Evolutionary conservation across 2,797 vertebrate genomes (phyloP).

Genomic region (Crossoptilon crossoptilon): DNA sequence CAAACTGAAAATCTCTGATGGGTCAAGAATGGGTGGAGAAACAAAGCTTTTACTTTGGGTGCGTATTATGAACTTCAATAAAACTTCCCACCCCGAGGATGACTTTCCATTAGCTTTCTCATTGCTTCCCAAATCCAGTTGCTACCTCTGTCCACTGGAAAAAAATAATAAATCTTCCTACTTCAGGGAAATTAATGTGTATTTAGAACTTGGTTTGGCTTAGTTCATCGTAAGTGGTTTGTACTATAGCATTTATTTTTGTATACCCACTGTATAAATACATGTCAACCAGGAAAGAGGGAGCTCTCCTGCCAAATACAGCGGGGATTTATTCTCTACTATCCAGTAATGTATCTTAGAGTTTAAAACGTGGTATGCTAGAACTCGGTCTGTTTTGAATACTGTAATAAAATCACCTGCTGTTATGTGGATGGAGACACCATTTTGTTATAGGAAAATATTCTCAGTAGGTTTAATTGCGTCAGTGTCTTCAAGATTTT

Average conservation of each 20-base stretch:
- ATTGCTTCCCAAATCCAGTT: slow-evolving; percentile 10
- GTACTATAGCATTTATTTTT: slow-evolving; percentile 46
- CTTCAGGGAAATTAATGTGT: slow-evolving; percentile 30
- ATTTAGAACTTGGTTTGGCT: slow-evolving; percentile 28
- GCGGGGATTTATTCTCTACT: slow-evolving; percentile 11
- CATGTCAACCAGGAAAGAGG: slow-evolving; percentile 13
- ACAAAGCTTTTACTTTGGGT: not conserved
- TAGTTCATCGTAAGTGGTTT: not conserved
- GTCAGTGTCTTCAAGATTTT: not conserved
- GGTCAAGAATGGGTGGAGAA: not conserved
- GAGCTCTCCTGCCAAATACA: slow-evolving; percentile 17
- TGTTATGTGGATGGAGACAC: slow-evolving; percentile 2
- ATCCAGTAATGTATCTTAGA: not conserved
- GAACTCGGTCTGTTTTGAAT: slow-evolving; percentile 16
- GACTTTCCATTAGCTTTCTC: slow-evolving; percentile 14
- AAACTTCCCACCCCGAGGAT: not conserved
- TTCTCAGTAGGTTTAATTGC: not conserved
- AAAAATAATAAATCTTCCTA: slow-evolving; percentile 18
- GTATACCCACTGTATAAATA: slow-evolving; percentile 20
- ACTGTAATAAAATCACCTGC: slow-evolving; percentile 46
- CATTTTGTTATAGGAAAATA: slow-evolving; percentile 30
- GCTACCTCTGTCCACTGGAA: slow-evolving; percentile 10
- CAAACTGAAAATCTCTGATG: not conserved
- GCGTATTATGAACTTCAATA: not conserved
- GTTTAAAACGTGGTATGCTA: not conserved